Conservation (phyloP, 2,888 invertebrate species). For the Patella ulyssiponensis region DNA sequence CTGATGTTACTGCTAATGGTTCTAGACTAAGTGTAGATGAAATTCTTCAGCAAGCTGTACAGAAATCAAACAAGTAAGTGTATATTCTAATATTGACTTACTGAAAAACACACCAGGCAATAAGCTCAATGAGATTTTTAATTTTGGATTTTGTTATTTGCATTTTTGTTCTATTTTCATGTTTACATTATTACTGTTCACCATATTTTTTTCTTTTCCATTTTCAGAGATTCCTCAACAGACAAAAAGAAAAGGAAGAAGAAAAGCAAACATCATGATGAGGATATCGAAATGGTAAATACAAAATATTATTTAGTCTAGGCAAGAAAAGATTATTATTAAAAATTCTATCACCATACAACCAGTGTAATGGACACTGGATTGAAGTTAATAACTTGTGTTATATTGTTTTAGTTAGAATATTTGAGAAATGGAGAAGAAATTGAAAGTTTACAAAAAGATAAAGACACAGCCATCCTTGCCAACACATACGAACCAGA, state of each 20-base stretch:
- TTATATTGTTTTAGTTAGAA: slow-evolving; percentile 50
- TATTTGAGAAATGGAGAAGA: slow-evolving; percentile 59
- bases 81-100: too few species aligned
- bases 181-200: neutral
- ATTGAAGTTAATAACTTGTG: neutral
- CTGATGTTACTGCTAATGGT: neutral
- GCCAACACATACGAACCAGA: slow-evolving; percentile 69
- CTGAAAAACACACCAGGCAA: neutral
- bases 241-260: slow-evolving; percentile 62
- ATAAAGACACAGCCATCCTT: slow-evolving; percentile 57
- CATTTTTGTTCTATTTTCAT: neutral
- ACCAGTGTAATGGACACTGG: neutral
- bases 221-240: slow-evolving; percentile 51
- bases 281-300: slow-evolving; percentile 29
- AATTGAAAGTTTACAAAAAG: slow-evolving; percentile 58
- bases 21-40: slow-evolving; percentile 53
- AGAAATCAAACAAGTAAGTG: slow-evolving; percentile 56
- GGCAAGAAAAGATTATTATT: neutral
- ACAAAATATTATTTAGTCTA: neutral
- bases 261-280: slow-evolving; percentile 44
- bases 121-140: slow-evolving; percentile 8
- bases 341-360: too few species aligned
- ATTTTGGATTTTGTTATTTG: neutral
- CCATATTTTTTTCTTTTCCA: neutral
- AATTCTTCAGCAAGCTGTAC: slow-evolving; percentile 59